Conservation (phyloP, 2,113 vertebrate genomes). For the Micronycteris hirsuta region DNA sequence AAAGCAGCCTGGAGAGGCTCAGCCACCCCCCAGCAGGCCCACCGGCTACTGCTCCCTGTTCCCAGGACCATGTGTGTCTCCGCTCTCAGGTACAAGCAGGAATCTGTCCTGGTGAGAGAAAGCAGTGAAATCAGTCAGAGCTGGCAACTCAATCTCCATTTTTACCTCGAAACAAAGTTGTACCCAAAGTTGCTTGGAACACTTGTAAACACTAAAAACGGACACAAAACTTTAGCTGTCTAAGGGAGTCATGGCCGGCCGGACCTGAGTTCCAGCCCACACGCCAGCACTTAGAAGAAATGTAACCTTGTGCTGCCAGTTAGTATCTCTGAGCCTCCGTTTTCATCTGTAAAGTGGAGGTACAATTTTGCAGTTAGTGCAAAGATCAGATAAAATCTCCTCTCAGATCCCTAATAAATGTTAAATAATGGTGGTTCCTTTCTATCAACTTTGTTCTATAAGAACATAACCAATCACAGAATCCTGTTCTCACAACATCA, state of each 20-base stretch:
- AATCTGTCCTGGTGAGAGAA: background rate
- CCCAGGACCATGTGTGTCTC: too few species aligned
- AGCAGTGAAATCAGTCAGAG: background rate
- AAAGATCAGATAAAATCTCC: background rate
- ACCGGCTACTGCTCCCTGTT: background rate
- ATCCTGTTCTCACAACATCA: background rate
- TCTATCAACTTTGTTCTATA: background rate
- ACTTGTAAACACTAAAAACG: background rate
- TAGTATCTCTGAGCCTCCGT: background rate
- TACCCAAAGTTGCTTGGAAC: background rate
- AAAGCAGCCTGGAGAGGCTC: background rate
- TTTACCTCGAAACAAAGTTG: background rate
- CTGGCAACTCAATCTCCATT: background rate
- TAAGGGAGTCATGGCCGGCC: background rate
- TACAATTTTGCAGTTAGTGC: background rate
- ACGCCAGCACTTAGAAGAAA: background rate
- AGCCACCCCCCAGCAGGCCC: accelerated
- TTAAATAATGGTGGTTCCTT: background rate
- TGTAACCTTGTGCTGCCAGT: accelerated
- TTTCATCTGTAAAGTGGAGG: background rate
- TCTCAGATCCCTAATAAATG: background rate
- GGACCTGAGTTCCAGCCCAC: background rate
- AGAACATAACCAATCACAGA: background rate
- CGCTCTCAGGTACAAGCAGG: accelerated
- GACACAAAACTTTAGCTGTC: background rate